Evolutionary conservation across 30 jellyfish, hydroid and myxozoan species (phyloP), one percentile per base, ranked within the genome.

Genomic region (Mastigias papua): DNA sequence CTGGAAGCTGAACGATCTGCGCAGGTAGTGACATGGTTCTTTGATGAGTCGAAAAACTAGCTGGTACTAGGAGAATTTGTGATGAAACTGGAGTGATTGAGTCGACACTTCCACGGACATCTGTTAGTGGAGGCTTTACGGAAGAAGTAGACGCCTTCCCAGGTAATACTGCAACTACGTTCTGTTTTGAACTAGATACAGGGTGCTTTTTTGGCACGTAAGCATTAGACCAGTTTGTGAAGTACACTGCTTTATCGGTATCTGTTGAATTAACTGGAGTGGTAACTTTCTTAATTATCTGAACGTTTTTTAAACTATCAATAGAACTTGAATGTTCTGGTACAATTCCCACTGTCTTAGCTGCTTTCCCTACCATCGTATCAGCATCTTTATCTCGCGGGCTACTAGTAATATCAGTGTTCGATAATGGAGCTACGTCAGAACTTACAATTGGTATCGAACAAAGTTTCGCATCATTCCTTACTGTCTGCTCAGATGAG

Each of bases 1-100:
- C 90, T 9, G 90, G 90, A 34, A 80, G 80, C 49, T 80, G 90
- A 29, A 80, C 90, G 34, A 80, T 80, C n/a, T 80, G 90, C 37
- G 90, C 90, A 1, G 78, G 90, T 11, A 80, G 31, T 7, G 90
- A 80, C 13, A 80, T 32, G 2, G 81, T 65, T 28, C 71, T 65
- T 46, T 80, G 90, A 34, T 63, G 64, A 19, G 70, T 21, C 16
- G 89, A 6, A 35, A 78, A 78, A 23, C 78, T 76, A 65, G 72
- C 72, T 22, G 90, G 90, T 28, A 78, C 69, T 11, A 80, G 22
- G 0, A 80, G 58, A 35, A 80, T 34, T 17, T 70, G 81, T 17
- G 74, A n/a, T 22, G 90, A 27, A n/a, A 34, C 46, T 28, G 34
- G 90, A n/a, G 90, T 2, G 31, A 80, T 31, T 10, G 69, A 15